Percentiles rank a stretch among this genome's conserved stretches.
phyloP scores from a whole-genome alignment of 2,797 vertebrate species.

The Chaetodon trifasciatus region DNA sequence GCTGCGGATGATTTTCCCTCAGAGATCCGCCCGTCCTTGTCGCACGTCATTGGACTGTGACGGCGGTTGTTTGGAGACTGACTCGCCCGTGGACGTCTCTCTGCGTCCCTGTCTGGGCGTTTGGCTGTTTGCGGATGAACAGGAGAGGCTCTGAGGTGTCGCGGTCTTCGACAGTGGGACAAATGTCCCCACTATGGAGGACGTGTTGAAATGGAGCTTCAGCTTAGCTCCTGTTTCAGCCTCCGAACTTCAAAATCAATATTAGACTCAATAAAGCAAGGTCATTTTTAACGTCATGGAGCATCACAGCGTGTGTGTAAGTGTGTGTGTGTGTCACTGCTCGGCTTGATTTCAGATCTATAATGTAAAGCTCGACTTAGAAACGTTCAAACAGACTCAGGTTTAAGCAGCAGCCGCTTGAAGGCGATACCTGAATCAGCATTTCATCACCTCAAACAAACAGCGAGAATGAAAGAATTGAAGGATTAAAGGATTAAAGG shows the following conservation, averaged over 20 bases:
- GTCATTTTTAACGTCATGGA: background rate
- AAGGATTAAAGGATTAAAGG: too few species aligned
- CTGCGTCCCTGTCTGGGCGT: background rate
- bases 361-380: too few species aligned
- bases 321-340: background rate
- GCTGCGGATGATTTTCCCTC: conserved; percentile 28
- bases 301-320: background rate
- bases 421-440: background rate
- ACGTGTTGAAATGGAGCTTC: background rate
- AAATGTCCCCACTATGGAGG: background rate
- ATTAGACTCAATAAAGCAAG: background rate
- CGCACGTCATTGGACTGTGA: conserved; percentile 36
- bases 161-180: background rate
- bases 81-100: background rate
- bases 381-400: too few species aligned
- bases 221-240: background rate
- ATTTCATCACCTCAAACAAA: background rate
- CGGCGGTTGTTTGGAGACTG: conserved; percentile 32
- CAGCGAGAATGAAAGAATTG: background rate
- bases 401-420: too few species aligned
- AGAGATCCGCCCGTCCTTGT: conserved; percentile 38
- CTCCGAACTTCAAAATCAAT: background rate
- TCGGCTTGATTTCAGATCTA: background rate
- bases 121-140: conserved; percentile 7
- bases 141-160: background rate